A percentile compares a stretch with the other conserved stretches of the same genome.
Evolutionary conservation across 2,797 vertebrate species (phyloP).

Genomic region (Microchirus variegatus): DNA sequence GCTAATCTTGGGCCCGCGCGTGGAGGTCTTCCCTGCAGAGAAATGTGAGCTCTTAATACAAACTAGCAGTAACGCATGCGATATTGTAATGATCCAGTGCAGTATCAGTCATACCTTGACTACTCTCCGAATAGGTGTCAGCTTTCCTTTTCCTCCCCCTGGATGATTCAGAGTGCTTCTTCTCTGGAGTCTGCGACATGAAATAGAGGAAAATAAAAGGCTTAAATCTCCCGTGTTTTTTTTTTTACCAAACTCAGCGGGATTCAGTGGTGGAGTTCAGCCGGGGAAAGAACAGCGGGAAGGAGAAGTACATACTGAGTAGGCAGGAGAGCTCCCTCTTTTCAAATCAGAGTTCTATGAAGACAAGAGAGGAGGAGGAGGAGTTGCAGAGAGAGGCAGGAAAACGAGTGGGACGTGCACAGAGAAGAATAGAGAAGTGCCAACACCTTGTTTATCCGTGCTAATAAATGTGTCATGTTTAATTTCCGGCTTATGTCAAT

Average conservation of each 20-base stretch:
- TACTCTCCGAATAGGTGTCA: conserved; percentile 95
- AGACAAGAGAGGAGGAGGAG: conserved; percentile 52
- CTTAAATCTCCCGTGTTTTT: conserved; percentile 51
- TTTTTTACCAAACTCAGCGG: conserved; percentile 56
- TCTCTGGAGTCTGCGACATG: conserved; percentile 91
- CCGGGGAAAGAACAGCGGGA: conserved; percentile 53
- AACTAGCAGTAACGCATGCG: neutral
- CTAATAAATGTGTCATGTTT: neutral
- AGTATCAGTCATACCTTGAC: conserved; percentile 87
- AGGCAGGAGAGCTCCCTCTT: conserved; percentile 84
- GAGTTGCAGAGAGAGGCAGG: conserved; percentile 55
- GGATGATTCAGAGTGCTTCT: conserved; percentile 95
- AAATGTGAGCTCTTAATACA: conserved; percentile 14
- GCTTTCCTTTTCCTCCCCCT: conserved; percentile 98
- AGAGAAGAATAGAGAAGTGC: conserved; percentile 15
- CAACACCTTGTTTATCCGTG: conserved; percentile 3
- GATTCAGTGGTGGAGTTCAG: conserved; percentile 38
- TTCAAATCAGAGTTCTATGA: conserved; percentile 81
- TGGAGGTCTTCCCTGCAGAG: conserved; percentile 90
- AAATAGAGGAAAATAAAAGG: conserved; percentile 25
- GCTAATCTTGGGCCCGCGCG: conserved; percentile 95
- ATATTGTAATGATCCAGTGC: neutral
- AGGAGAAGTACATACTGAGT: conserved; percentile 80
- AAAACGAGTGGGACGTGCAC: conserved; percentile 42
- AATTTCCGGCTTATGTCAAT: neutral